Evolutionary conservation across 2,797 vertebrate species (phyloP), one percentile per base, ranked within the genome.

Genomic region (Poecilia wingei): DNA sequence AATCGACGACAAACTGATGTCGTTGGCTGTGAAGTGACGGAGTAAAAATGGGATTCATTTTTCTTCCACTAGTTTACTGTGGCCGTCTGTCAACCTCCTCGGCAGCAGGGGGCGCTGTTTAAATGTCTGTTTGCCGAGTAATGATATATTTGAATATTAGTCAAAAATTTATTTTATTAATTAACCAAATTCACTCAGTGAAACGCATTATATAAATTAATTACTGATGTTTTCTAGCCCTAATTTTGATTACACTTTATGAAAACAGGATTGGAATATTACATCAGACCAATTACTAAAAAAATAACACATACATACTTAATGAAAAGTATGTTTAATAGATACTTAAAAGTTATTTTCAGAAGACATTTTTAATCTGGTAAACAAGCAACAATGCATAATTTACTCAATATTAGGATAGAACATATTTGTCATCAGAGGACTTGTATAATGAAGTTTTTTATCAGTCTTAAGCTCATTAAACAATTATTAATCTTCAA

Each of bases 1-100:
- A 95, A 70, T 98, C 96, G 74, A 96, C 89, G 66, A 99, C 91
- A 49, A 98, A 98, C 43, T 97, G 89, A 75, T 97, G 94, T 76
- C 98, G 94, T 79, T 99, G 98, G 47, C 82, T 89, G 83, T 96
- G 96, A n/a, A 99, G 86, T 3, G 97, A 92, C n/a, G 98, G 98
- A 0, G 64, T 95, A 90, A 99, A 99, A 13, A 92, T 70, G 0
- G 82, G 36, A 0, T 61, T 78, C 91, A 93, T 94, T 9, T 68
- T 86, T 0, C 0, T 41, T 41, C 36, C 9, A 2, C 9, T 1
- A 31, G 31, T 39, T 1, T 1, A n/a, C 6, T 28, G 31, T 6
- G 20, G 4, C 4, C 0, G 8, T 33, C 45, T 22, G 0, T 8
- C 1, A 16, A 0, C 0, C 61, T 45, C 13, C 77, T 66, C 0